Percentiles rank a stretch among this genome's conserved stretches.
Conservation (phyloP, 2,113 vertebrate genomes). For the Neopipo cinnamomea region DNA sequence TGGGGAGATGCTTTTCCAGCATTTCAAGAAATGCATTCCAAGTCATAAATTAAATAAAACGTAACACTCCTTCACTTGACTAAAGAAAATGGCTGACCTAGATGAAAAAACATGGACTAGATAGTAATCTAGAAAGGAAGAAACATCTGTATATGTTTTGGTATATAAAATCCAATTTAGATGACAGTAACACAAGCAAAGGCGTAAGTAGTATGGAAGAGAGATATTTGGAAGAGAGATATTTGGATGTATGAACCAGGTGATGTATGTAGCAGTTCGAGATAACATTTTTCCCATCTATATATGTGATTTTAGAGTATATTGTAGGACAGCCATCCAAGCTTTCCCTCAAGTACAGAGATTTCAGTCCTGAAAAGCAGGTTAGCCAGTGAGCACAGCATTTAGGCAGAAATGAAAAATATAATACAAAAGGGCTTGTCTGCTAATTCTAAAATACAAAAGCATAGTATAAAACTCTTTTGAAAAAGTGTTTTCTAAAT, state of each 20-base stretch:
- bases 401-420: neutral
- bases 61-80: neutral
- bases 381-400: neutral
- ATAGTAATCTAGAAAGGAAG: neutral
- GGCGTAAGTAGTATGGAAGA: neutral
- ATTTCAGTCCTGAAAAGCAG: neutral
- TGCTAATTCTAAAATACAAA: slow-evolving; percentile 5
- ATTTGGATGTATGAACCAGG: neutral
- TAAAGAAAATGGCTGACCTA: neutral
- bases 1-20: neutral
- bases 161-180: neutral
- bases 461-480: neutral
- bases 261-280: neutral
- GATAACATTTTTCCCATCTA: neutral
- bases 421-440: neutral
- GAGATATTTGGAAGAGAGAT: neutral
- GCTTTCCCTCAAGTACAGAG: neutral
- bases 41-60: neutral
- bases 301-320: neutral
- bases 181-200: neutral
- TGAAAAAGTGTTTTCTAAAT: slow-evolving; percentile 36
- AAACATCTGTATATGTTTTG: neutral
- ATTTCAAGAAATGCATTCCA: neutral
- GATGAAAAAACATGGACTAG: neutral
- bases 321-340: neutral